These are phyloP conservation scores for Nephrotoma guestfalica DNA, from an alignment of 2,888 invertebrate species.

Conservation along the genomic window DNA sequence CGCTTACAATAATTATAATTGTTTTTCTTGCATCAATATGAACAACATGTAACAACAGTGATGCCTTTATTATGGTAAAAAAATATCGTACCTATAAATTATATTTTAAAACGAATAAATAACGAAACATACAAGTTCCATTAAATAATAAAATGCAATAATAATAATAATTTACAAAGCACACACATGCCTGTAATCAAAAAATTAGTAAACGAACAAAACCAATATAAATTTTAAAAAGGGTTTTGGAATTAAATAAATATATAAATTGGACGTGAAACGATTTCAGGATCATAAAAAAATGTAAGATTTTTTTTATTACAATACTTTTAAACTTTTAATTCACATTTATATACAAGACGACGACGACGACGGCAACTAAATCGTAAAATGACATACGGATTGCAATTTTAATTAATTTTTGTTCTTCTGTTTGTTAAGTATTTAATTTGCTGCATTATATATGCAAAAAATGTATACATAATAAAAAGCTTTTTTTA, in stretches of 20 bases:
- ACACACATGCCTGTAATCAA: background rate
- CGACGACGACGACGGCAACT: background rate
- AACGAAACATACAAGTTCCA: background rate
- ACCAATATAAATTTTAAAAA: background rate
- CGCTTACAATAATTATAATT: too few relatives aligned
- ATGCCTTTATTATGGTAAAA: too few relatives aligned
- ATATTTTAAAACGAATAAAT: background rate
- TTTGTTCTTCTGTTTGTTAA: background rate
- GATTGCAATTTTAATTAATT: background rate
- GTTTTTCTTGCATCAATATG: too few relatives aligned
- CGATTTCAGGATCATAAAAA: background rate
- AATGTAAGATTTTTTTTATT: background rate
- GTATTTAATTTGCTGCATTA: background rate
- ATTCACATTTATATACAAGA: background rate
- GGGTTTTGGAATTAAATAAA: background rate
- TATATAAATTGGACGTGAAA: background rate
- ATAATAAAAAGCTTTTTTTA: background rate
- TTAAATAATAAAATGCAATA: background rate
- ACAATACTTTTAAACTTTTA: background rate
- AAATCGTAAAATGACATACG: background rate
- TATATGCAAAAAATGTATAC: background rate
- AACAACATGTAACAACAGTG: too few relatives aligned
- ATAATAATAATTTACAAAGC: background rate
- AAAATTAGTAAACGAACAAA: background rate
- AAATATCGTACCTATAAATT: background rate